Conservation (phyloP, 2,113 vertebrate species). For the Indicator maculatus region DNA sequence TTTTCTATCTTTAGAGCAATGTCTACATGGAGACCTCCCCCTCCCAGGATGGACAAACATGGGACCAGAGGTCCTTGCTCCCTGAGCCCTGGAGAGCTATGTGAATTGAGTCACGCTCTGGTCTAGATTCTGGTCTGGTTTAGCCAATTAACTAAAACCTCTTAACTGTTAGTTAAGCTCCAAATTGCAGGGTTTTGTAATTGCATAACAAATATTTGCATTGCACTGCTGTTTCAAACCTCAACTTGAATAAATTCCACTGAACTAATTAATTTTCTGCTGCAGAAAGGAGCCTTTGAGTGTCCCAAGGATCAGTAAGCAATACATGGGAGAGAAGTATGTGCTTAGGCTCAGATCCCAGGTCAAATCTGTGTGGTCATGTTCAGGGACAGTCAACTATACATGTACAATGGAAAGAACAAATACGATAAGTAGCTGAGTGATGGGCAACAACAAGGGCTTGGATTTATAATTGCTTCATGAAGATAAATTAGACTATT, state of each 20-base stretch:
- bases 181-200: conserved; percentile 11
- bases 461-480: not conserved
- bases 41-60: conserved; percentile 41
- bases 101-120: not conserved
- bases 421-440: not conserved
- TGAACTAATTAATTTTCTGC: conserved; percentile 29
- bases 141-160: conserved; percentile 36
- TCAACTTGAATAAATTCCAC: conserved; percentile 28
- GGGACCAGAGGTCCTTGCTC: not conserved
- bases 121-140: conserved; percentile 8
- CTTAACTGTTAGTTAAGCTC: conserved; percentile 34
- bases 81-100: not conserved
- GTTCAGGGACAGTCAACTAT: not conserved
- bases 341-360: not conserved
- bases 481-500: not conserved
- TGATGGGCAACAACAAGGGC: not conserved
- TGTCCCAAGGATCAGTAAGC: not conserved
- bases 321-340: not conserved
- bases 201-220: conserved; percentile 36
- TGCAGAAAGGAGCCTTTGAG: not conserved
- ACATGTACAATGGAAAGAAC: not conserved
- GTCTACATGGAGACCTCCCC: conserved; percentile 1
- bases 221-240: not conserved
- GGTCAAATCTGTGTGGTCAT: not conserved
- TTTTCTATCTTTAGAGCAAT: conserved; percentile 63